Evolutionary conservation across 2,888 invertebrate genomes (phyloP).

Genomic region (Hydrotaea cyrtoneurina): DNA sequence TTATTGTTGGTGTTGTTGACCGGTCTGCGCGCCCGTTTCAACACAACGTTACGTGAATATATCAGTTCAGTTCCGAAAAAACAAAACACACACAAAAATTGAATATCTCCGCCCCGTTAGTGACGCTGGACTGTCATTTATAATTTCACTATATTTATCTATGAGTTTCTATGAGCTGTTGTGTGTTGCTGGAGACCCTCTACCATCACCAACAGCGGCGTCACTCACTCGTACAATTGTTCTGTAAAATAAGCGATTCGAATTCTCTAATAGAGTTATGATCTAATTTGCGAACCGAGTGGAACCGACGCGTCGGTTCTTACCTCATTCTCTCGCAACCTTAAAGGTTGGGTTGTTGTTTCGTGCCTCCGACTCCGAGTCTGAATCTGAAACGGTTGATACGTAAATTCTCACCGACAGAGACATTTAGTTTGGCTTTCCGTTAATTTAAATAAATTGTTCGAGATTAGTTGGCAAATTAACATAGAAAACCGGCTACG

Average conservation of each 20-base stretch:
- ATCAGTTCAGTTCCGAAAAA: too few species aligned
- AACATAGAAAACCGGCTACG: constrained; percentile 49
- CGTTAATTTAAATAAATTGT: constrained; percentile 37
- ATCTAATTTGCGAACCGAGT: constrained; percentile 26
- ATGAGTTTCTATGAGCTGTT: constrained; percentile 17
- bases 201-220: neutral
- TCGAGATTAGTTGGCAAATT: constrained; percentile 39
- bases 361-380: neutral
- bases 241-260: neutral
- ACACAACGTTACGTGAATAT: too few species aligned
- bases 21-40: neutral
- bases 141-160: constrained; percentile 45
- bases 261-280: constrained; percentile 10
- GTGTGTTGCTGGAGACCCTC: neutral
- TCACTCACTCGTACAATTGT: neutral
- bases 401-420: constrained; percentile 10
- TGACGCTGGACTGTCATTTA: constrained; percentile 20
- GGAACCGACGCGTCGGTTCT: neutral
- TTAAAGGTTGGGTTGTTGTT: constrained; percentile 20
- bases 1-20: neutral
- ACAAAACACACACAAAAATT: neutral
- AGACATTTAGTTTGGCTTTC: constrained; percentile 19
- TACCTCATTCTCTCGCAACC: neutral
- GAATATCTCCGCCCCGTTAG: neutral
- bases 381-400: too few species aligned